Conservation (phyloP, 2,888 invertebrate genomes). For the Vesta saturnalis region DNA sequence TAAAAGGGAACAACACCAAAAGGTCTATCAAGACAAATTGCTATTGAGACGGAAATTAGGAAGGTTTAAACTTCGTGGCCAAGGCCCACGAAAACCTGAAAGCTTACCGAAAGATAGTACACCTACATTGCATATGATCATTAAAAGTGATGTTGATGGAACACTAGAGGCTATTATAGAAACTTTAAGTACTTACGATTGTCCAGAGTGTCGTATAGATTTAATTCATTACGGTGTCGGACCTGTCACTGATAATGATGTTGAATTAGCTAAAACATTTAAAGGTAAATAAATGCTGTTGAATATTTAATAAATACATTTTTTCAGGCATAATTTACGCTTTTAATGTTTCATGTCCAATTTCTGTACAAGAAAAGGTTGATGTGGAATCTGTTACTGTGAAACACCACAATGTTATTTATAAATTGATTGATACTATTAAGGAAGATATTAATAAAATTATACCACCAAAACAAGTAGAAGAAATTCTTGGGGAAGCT, state of each 20-base stretch:
- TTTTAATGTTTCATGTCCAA: slow-evolving; percentile 80
- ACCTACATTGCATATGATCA: slow-evolving; percentile 59
- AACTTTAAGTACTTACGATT: slow-evolving; percentile 86
- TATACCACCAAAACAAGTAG: slow-evolving; percentile 77
- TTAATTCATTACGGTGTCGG: slow-evolving; percentile 94
- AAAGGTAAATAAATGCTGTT: slow-evolving; percentile 60
- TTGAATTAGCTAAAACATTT: slow-evolving; percentile 82
- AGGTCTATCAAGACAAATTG: slow-evolving; percentile 71
- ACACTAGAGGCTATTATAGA: slow-evolving; percentile 96
- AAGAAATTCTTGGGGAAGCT: slow-evolving; percentile 85
- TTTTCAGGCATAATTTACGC: slow-evolving; percentile 76
- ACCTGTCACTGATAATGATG: slow-evolving; percentile 80
- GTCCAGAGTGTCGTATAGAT: slow-evolving; percentile 80
- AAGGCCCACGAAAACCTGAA: slow-evolving; percentile 71
- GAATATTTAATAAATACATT: neutral
- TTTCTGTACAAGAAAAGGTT: slow-evolving; percentile 64
- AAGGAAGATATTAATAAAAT: slow-evolving; percentile 78
- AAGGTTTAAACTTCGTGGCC: slow-evolving; percentile 64
- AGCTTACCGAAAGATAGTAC: slow-evolving; percentile 50
- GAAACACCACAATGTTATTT: slow-evolving; percentile 87
- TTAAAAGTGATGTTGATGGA: slow-evolving; percentile 93
- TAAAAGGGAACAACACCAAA: slow-evolving; percentile 73
- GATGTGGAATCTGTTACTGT: slow-evolving; percentile 68
- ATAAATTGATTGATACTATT: slow-evolving; percentile 90
- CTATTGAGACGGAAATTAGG: slow-evolving; percentile 71